phyloP scores from a whole-genome alignment of 2,113 vertebrate genomes.

The Garra rufa region DNA sequence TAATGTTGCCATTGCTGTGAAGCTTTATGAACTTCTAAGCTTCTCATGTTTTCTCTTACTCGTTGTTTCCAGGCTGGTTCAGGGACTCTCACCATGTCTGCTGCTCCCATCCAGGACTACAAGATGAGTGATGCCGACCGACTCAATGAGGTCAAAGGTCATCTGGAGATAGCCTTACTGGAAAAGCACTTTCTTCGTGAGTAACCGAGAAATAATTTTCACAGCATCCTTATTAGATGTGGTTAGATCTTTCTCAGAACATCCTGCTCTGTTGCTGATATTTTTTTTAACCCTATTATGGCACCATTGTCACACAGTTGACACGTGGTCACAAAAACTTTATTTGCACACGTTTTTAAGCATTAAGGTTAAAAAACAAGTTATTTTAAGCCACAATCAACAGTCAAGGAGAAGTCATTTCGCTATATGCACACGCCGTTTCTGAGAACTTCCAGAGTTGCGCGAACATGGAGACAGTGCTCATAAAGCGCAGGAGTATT shows the following conservation, averaged over 20 bases:
- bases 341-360: too few relatives aligned
- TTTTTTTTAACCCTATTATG: too few relatives aligned
- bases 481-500: too few relatives aligned
- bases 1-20: background rate
- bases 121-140: slow-evolving; percentile 83
- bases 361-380: too few relatives aligned
- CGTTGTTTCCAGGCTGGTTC: slow-evolving; percentile 79
- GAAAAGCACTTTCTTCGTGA: slow-evolving; percentile 98
- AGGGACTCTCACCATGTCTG: slow-evolving; percentile 81
- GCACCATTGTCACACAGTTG: too few relatives aligned
- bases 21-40: background rate
- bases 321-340: too few relatives aligned
- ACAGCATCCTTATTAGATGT: background rate
- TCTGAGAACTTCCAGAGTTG: too few relatives aligned
- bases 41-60: slow-evolving; percentile 22
- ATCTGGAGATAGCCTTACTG: slow-evolving; percentile 95
- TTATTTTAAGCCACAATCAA: too few relatives aligned
- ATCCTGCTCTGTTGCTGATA: background rate
- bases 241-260: too few relatives aligned
- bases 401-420: too few relatives aligned
- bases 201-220: slow-evolving; percentile 63
- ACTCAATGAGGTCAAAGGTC: slow-evolving; percentile 95
- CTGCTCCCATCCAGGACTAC: slow-evolving; percentile 83
- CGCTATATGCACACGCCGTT: too few relatives aligned
- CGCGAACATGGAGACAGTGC: too few relatives aligned